Evolutionary conservation across 2,888 invertebrate species (phyloP).

Genomic region (Morpho helenor): DNA sequence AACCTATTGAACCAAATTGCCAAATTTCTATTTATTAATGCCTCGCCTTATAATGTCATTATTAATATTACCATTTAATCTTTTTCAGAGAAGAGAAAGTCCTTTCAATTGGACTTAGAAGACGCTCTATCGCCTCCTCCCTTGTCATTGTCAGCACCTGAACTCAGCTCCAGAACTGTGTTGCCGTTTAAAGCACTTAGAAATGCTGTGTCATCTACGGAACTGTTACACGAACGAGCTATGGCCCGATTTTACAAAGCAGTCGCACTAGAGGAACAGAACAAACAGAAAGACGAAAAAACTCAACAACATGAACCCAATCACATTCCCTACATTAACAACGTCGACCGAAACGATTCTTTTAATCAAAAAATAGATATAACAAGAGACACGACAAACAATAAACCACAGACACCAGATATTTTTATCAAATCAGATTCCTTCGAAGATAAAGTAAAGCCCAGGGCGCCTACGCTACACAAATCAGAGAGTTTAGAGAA

Average conservation of each 20-base stretch:
- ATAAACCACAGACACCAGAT: slow-evolving; percentile 39
- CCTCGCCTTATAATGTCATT: too few species aligned
- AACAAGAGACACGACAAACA: slow-evolving; percentile 24
- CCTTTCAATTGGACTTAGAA: slow-evolving; percentile 82
- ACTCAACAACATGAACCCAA: slow-evolving; percentile 36
- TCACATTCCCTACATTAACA: slow-evolving; percentile 58
- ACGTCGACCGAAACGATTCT: slow-evolving; percentile 29
- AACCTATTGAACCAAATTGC: too few species aligned
- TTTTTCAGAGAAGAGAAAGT: slow-evolving; percentile 73
- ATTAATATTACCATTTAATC: slow-evolving; percentile 8
- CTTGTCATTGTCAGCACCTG: slow-evolving; percentile 89
- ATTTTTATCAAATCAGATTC: slow-evolving; percentile 58
- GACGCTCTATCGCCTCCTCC: slow-evolving; percentile 87
- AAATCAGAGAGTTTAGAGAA: slow-evolving; percentile 52
- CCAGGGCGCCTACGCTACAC: slow-evolving; percentile 31
- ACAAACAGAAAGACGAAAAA: slow-evolving; percentile 44
- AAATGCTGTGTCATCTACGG: slow-evolving; percentile 89
- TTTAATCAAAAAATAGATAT: slow-evolving; percentile 19
- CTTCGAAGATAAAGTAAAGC: slow-evolving; percentile 41
- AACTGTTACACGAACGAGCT: slow-evolving; percentile 88
- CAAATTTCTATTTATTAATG: too few species aligned
- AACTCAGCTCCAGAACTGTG: slow-evolving; percentile 77
- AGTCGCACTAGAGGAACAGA: slow-evolving; percentile 84
- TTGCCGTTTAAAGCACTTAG: slow-evolving; percentile 81
- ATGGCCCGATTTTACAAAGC: slow-evolving; percentile 91